phyloP scores from a whole-genome alignment of 2,888 invertebrate species.

The Carabus problematicus region DNA sequence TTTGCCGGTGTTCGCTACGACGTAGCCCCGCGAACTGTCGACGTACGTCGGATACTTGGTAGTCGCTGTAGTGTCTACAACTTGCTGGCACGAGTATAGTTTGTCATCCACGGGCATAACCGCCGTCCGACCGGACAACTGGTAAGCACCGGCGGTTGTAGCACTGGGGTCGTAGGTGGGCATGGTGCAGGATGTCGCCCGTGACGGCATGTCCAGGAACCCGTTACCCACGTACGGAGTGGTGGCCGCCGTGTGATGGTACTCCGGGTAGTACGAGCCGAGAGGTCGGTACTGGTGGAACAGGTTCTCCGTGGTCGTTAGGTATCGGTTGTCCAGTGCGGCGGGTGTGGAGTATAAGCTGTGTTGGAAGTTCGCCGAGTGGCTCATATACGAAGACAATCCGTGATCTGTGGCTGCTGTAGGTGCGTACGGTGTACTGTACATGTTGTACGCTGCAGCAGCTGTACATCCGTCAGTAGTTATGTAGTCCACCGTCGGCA shows the following conservation, averaged over 20 bases:
- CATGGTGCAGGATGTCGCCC: slow-evolving; percentile 66
- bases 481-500: slow-evolving; percentile 73
- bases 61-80: slow-evolving; percentile 66
- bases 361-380: slow-evolving; percentile 73
- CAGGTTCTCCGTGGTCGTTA: slow-evolving; percentile 81
- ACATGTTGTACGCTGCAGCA: slow-evolving; percentile 82
- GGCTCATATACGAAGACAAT: slow-evolving; percentile 70
- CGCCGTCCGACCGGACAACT: slow-evolving; percentile 59
- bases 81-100: slow-evolving; percentile 68
- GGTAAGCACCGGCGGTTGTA: slow-evolving; percentile 58
- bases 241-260: slow-evolving; percentile 73
- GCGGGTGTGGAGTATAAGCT: slow-evolving; percentile 63
- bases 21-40: slow-evolving; percentile 64
- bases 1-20: slow-evolving; percentile 60
- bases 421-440: slow-evolving; percentile 76
- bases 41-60: slow-evolving; percentile 67
- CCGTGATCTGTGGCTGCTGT: slow-evolving; percentile 70
- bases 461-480: slow-evolving; percentile 68
- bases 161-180: slow-evolving; percentile 66
- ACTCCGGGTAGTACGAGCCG: slow-evolving; percentile 81
- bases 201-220: slow-evolving; percentile 78
- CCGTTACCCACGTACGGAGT: slow-evolving; percentile 79
- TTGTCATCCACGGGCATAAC: slow-evolving; percentile 64
- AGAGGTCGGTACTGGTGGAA: slow-evolving; percentile 91
- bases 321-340: slow-evolving; percentile 67